Evolutionary conservation across 2,797 vertebrate genomes (phyloP).

Genomic region (Silurus aristotelis): DNA sequence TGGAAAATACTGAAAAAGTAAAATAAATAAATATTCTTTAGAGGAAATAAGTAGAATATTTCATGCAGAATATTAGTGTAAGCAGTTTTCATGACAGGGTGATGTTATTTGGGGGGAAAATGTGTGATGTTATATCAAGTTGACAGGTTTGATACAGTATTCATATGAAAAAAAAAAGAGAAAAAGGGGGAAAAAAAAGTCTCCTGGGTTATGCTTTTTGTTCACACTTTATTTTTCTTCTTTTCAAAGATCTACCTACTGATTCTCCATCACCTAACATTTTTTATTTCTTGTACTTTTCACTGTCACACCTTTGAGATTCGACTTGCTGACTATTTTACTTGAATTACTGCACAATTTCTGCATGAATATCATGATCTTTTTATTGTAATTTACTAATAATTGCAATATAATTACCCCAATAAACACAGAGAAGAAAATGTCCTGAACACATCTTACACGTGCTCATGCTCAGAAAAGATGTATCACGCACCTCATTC

Average conservation of each 20-base stretch:
- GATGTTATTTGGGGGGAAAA: not conserved
- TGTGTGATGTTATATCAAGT: not conserved
- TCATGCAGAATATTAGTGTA: not conserved
- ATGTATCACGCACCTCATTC: constrained; percentile 1
- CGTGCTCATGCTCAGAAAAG: not conserved
- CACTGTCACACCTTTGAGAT: not conserved
- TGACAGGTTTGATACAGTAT: not conserved
- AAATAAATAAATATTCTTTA: not conserved
- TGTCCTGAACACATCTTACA: too few relatives aligned
- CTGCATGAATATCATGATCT: not conserved
- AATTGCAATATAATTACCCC: not conserved
- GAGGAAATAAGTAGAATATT: too few relatives aligned
- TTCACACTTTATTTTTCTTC: constrained; percentile 8
- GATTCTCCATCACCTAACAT: not conserved
- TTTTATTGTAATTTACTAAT: not conserved
- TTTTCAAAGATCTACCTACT: constrained; percentile 1
- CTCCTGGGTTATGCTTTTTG: not conserved
- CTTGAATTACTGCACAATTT: constrained; percentile 2
- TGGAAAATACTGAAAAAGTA: not conserved
- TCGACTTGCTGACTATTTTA: not conserved
- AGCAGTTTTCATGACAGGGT: not conserved
- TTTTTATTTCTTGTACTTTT: not conserved
- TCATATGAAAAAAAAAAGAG: not conserved
- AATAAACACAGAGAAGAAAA: not conserved
- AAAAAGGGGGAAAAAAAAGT: too few relatives aligned